Percentiles rank a stretch among this genome's conserved stretches.
Conservation (phyloP, 1,140 invertebrate species). For the Mylabris phalerata region DNA sequence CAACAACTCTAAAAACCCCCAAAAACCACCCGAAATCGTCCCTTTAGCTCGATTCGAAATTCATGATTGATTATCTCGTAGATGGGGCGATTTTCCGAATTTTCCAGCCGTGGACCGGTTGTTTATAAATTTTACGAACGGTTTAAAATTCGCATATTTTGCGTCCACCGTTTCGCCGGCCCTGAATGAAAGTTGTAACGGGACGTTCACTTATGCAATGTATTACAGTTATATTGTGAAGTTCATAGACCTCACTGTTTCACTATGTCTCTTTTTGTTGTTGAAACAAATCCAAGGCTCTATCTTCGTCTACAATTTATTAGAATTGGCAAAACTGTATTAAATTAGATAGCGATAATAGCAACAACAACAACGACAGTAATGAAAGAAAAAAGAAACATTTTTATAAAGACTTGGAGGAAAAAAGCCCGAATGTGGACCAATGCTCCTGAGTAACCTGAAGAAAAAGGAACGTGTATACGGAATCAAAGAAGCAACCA, state of each 20-base stretch:
- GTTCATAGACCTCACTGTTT: constrained; percentile 32
- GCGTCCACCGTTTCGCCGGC: constrained; percentile 12
- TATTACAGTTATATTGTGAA: constrained; percentile 38
- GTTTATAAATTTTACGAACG: too few relatives aligned
- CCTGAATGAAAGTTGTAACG: constrained; percentile 42
- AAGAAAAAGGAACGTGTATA: constrained; percentile 24
- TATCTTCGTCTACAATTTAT: constrained; percentile 15
- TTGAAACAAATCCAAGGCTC: background rate
- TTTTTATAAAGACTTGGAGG: too few relatives aligned
- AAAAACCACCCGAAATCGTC: too few relatives aligned
- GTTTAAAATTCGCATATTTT: background rate
- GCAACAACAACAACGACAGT: too few relatives aligned
- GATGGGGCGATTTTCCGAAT: too few relatives aligned
- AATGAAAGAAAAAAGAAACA: too few relatives aligned
- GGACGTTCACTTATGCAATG: constrained; percentile 41
- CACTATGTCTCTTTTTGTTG: constrained; percentile 2
- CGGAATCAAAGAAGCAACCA: constrained; percentile 18
- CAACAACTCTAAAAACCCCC: too few relatives aligned
- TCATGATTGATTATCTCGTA: too few relatives aligned
- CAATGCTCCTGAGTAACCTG: constrained; percentile 36
- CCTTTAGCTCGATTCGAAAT: too few relatives aligned
- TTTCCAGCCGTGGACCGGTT: too few relatives aligned
- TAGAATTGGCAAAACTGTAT: constrained; percentile 22
- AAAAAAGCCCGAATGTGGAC: constrained; percentile 31
- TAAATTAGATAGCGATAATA: too few relatives aligned